Percentiles rank a stretch among this genome's conserved stretches.
phyloP scores from a whole-genome alignment of 2,113 vertebrate genomes.

The Crocuta crocuta region DNA sequence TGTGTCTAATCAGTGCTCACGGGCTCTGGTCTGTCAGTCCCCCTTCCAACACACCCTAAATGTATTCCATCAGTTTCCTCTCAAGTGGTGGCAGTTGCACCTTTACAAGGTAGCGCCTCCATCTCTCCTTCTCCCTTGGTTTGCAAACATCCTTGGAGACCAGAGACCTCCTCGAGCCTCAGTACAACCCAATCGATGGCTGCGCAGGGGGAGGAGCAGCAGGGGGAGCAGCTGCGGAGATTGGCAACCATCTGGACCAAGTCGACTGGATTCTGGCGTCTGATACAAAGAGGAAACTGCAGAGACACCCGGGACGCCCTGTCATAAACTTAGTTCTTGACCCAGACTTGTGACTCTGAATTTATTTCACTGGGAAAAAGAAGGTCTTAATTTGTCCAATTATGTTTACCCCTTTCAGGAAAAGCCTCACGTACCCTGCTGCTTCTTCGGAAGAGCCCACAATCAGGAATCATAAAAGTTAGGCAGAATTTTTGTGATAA shows the following conservation, averaged over 20 bases:
- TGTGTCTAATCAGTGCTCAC: background rate
- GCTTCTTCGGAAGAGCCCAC: background rate
- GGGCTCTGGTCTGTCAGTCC: background rate
- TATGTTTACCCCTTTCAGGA: background rate
- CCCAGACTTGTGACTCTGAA: constrained; percentile 49
- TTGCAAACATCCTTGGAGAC: background rate
- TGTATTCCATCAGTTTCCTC: too few species aligned
- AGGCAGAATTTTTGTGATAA: constrained; percentile 28
- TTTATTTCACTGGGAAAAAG: constrained; percentile 56
- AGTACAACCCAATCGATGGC: background rate
- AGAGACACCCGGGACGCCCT: constrained; percentile 58
- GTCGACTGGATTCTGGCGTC: background rate
- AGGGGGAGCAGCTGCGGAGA: background rate
- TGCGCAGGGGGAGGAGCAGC: background rate
- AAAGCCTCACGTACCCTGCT: background rate
- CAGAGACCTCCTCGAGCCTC: background rate
- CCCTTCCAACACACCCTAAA: background rate
- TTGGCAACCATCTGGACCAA: constrained; percentile 56
- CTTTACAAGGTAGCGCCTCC: background rate
- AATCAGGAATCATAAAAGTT: background rate
- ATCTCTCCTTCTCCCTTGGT: too few species aligned
- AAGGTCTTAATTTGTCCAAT: constrained; percentile 59
- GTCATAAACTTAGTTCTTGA: constrained; percentile 64
- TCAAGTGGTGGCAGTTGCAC: background rate
- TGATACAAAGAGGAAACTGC: constrained; percentile 53